Percentiles rank a stretch among this genome's conserved stretches.
phyloP scores from a whole-genome alignment of 2,113 vertebrate genomes.

The Pogonocichla stellata region DNA sequence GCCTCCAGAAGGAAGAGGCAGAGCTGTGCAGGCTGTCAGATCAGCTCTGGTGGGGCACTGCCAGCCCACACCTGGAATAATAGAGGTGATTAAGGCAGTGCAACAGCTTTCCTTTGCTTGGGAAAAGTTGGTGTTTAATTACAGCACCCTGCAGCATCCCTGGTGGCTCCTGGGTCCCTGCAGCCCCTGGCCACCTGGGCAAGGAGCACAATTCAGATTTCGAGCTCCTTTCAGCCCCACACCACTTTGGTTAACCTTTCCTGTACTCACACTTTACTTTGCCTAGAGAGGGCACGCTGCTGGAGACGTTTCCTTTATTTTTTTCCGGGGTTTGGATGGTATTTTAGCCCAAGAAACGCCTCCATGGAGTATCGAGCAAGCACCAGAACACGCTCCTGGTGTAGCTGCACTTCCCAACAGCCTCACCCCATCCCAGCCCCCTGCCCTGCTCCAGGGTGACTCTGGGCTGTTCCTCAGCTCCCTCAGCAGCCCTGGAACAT shows the following conservation, averaged over 20 bases:
- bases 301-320: background rate
- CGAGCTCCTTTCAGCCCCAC: background rate
- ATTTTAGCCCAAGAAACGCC: background rate
- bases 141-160: background rate
- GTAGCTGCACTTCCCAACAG: background rate
- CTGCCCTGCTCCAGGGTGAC: background rate
- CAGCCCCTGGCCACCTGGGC: background rate
- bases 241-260: conserved; percentile 1
- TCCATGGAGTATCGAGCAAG: background rate
- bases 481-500: background rate
- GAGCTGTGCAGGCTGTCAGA: background rate
- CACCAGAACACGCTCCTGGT: too few species aligned
- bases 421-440: background rate
- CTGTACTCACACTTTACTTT: background rate
- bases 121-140: background rate
- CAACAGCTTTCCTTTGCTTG: background rate
- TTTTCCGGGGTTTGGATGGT: background rate
- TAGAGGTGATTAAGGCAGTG: background rate
- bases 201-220: background rate
- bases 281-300: background rate
- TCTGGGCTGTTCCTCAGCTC: fast-evolving
- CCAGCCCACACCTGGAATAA: background rate
- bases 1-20: background rate
- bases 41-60: background rate
- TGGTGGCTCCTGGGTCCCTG: fast-evolving